Conservation (phyloP, 2,888 invertebrate genomes). For the Protophormia terraenovae region DNA sequence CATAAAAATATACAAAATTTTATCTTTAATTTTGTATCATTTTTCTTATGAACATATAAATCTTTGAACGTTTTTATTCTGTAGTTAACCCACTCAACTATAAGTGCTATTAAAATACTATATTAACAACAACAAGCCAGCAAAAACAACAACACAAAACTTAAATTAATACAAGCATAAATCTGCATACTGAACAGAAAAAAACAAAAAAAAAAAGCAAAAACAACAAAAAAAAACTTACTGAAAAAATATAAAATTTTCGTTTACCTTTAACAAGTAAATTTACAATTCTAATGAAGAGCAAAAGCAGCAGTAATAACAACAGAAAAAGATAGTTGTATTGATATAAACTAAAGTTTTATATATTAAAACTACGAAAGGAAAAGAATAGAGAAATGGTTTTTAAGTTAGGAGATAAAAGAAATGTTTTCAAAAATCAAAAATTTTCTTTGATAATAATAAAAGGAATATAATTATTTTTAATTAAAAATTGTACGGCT, state of each 20-base stretch:
- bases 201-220: not conserved
- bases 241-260: not conserved
- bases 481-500: no score
- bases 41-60: not conserved
- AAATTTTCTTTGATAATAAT: no score
- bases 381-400: not conserved
- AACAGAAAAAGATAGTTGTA: not conserved
- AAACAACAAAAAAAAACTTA: not conserved
- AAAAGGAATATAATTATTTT: no score
- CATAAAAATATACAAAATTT: no score
- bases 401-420: no score
- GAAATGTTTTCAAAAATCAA: no score
- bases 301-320: not conserved
- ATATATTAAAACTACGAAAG: not conserved
- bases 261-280: conserved; percentile 13
- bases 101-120: conserved; percentile 33
- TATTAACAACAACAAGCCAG: not conserved
- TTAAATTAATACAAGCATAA: conserved; percentile 57
- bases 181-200: conserved; percentile 46
- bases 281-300: conserved; percentile 23
- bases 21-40: no score
- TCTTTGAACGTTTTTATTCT: not conserved
- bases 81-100: conserved; percentile 31
- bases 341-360: conserved; percentile 1
- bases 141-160: conserved; percentile 16